phyloP scores from a whole-genome alignment of 2,113 vertebrate species.

The Sarotherodon lohbergeri region DNA sequence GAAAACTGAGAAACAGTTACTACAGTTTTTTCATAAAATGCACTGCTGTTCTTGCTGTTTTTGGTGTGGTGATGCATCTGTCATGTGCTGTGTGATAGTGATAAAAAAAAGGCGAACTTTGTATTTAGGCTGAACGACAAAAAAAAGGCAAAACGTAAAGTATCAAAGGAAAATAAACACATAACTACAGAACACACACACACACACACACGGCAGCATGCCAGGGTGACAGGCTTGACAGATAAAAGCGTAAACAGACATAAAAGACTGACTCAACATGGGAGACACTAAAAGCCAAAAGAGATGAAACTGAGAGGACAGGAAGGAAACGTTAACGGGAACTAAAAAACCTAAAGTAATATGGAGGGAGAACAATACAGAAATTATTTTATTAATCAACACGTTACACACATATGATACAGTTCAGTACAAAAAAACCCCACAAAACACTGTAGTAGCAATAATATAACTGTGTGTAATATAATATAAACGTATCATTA shows the following conservation, averaged over 20 bases:
- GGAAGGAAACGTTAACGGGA: too few species aligned
- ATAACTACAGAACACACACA: neutral
- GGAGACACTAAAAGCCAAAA: neutral
- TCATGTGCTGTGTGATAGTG: neutral
- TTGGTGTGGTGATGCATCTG: neutral
- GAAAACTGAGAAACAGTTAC: neutral
- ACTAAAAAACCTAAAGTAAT: too few species aligned
- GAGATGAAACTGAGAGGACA: too few species aligned
- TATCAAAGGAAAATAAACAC: neutral
- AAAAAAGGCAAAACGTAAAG: neutral
- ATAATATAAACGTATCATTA: too few species aligned
- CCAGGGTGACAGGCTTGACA: neutral
- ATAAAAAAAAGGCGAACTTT: accelerated
- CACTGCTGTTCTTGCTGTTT: neutral
- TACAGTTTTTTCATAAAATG: neutral
- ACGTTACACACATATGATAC: too few species aligned
- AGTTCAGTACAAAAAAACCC: too few species aligned
- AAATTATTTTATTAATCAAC: too few species aligned
- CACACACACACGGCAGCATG: neutral
- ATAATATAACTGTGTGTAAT: too few species aligned
- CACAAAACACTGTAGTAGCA: too few species aligned
- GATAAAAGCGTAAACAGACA: neutral
- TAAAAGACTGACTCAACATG: neutral
- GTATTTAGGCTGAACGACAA: neutral
- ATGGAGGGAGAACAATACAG: too few species aligned